These are phyloP conservation scores for Saguinus midas DNA, from an alignment of 2,113 vertebrate species.

Conservation along the genomic window DNA sequence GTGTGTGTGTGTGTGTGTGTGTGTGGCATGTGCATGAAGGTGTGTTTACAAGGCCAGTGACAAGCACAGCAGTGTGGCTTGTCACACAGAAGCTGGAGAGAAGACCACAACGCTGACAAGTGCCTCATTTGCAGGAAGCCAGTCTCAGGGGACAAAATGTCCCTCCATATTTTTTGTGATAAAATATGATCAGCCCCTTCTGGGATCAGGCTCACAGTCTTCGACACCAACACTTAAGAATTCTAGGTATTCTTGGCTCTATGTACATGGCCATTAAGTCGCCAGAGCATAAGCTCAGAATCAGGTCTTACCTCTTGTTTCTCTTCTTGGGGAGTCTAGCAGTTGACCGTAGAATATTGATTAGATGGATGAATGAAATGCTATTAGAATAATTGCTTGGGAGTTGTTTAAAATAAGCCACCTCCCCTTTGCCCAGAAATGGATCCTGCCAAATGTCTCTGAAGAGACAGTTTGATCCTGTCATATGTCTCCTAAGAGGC, in stretches of 20 bases:
- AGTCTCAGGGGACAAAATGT: background rate
- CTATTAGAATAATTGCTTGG: background rate
- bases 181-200: background rate
- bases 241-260: background rate
- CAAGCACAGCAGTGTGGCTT: background rate
- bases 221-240: background rate
- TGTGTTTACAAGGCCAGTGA: fast-evolving
- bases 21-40: background rate
- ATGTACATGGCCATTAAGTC: background rate
- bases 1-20: too few species aligned
- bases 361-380: background rate
- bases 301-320: background rate
- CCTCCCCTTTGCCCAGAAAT: background rate
- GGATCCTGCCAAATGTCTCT: background rate
- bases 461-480: background rate
- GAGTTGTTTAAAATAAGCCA: background rate
- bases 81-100: background rate
- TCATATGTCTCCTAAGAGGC: background rate
- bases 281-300: background rate
- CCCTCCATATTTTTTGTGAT: background rate
- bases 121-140: background rate
- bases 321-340: background rate
- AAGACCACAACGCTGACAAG: background rate
- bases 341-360: background rate
- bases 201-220: background rate